Evolutionary conservation across 2,797 vertebrate genomes (phyloP), one percentile per base, ranked within the genome.

Genomic region (Molossus alvarezi): DNA sequence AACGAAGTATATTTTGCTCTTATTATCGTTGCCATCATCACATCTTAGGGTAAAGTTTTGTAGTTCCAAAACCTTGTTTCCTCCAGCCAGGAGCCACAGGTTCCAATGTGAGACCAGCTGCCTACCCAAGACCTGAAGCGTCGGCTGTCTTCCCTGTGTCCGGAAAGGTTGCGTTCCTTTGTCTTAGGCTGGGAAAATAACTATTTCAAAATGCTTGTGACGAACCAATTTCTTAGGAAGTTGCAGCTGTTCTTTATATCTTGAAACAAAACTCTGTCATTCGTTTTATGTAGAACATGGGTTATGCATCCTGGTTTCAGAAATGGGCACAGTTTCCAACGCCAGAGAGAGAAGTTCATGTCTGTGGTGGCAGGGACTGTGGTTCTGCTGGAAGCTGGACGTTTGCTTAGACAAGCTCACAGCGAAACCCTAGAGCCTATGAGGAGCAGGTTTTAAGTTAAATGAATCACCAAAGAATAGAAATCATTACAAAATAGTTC

Each of bases 251-350:
- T 5, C 2, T 95, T 93, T 23, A 62, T 67, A 86, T 60, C 48
- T 55, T 45, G 10, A 85, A 71, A 25, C 14, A 48, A 76, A 48
- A 75, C 25, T 6, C 5, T 45, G 23, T 83, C 27, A 75, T 57
- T 88, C 62, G 29, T 64, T 84, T 87, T 76, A 37, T 15, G 45
- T 57, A 12, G 64, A 37, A 55, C 6, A 37, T 73, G 72, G 33
- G 9, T 73, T 67, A 51, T 51, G 20, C 72, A 65, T 65, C 57
- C 51, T n/a, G 15, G 29, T 33, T 64, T 23, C 51, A 77, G 69
- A 76, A 85, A 55, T 27, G 48, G 75, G 17, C 17, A 71, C 12
- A 85, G 48, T 90, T 94, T 92, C 45, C 81, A 72, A 79, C 6
- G 27, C 12, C 10, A 53, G 60, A 18, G 14, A 20, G 45, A 45